Evolutionary conservation across 1,140 invertebrate genomes (phyloP).

Genomic region (Drosophila bocqueti): DNA sequence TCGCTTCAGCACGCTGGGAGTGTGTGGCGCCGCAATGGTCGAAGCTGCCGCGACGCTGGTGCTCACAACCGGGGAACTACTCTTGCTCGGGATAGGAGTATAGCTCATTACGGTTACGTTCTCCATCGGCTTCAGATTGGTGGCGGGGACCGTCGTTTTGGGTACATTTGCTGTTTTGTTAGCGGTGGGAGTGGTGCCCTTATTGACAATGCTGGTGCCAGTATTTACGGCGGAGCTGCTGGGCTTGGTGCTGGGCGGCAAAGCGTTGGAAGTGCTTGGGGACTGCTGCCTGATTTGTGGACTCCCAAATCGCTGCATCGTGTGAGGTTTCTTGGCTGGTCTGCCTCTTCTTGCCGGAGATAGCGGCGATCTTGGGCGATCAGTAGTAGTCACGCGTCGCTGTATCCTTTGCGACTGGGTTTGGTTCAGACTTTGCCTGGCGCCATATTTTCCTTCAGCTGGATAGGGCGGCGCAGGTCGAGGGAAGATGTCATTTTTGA

Average conservation of each 20-base stretch:
- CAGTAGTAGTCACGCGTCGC: too few relatives aligned
- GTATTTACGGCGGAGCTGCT: background rate
- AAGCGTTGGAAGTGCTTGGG: background rate
- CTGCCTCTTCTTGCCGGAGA: background rate
- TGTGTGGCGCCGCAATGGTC: background rate
- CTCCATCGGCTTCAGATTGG: conserved; percentile 4
- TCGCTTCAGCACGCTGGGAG: conserved; percentile 1
- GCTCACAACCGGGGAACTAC: background rate
- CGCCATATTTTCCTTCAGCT: background rate
- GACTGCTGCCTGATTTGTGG: background rate
- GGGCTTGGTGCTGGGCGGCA: background rate
- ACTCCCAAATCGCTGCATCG: background rate
- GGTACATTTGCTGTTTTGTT: background rate
- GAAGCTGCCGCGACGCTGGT: background rate
- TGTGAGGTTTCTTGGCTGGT: background rate
- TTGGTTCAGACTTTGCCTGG: background rate
- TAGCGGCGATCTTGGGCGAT: too few relatives aligned
- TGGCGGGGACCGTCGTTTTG: background rate
- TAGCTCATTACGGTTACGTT: conserved; percentile 11
- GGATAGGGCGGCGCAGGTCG: background rate
- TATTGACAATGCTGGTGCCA: background rate
- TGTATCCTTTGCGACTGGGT: background rate
- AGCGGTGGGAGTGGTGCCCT: background rate
- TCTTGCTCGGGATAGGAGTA: background rate
- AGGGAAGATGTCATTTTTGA: conserved; percentile 55